phyloP scores from a whole-genome alignment of 2,888 invertebrate genomes.

The Cistogaster globosa region DNA sequence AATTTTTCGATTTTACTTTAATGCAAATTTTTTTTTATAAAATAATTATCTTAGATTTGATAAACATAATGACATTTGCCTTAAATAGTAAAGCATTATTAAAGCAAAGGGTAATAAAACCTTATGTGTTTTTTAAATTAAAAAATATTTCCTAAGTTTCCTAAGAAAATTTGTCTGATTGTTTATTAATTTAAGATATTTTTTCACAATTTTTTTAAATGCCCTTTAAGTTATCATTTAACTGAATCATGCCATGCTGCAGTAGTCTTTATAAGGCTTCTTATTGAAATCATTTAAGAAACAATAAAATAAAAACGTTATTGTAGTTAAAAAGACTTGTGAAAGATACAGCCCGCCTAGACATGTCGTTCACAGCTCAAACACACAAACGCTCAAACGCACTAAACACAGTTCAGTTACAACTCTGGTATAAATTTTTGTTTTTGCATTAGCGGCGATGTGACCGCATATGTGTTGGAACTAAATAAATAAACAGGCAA shows the following conservation, averaged over 20 bases:
- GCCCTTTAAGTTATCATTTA: conserved; percentile 11
- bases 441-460: background rate
- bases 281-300: conserved; percentile 53
- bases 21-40: no score
- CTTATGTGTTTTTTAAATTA: no score
- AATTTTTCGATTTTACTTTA: no score
- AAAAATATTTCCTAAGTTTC: no score
- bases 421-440: background rate
- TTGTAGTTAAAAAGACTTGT: conserved; percentile 33
- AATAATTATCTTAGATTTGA: no score
- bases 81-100: no score
- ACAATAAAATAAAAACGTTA: conserved; percentile 24
- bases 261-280: conserved; percentile 48
- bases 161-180: background rate
- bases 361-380: background rate
- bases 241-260: conserved; percentile 31
- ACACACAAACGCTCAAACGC: background rate
- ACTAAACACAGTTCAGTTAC: background rate
- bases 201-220: background rate
- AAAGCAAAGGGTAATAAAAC: no score
- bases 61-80: no score
- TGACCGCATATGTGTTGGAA: conserved; percentile 8
- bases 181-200: background rate
- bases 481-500: conserved; percentile 27
- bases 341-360: conserved; percentile 19